Base-by-base conservation (phyloP, 2,888 invertebrate genomes). In the Clanis bilineata region DNA sequence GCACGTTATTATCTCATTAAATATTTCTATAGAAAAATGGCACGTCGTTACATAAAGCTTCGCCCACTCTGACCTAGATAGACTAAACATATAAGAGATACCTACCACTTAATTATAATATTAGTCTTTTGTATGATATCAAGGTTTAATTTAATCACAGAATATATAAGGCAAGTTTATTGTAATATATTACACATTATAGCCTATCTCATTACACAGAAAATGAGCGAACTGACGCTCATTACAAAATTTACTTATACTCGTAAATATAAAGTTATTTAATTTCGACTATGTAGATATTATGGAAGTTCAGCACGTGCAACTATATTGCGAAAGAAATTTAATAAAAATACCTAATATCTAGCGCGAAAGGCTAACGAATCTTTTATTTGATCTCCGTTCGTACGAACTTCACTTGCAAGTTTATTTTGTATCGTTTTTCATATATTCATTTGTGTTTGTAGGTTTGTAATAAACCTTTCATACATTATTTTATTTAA, bases 241-340 rank as follows among this genome's bases (percentile, higher is more conserved):
- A 51, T 51, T 10, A 28, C 38, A 23, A n/a, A 39, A 39, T 51
- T 39, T 39, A 39, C n/a, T 22, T 7, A 23, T 21, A 15, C 25
- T 39, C 39, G 15, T 51, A 51, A 51, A 28, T 51, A 61, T 43
- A 60, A 70, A 68, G 62, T 64, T 64, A 56, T 67, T 62, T 70
- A 64, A 68, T 70, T 62, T 63, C 58, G 58, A 59, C 59, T 56
- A 55, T 62, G 22, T 57, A 39, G 39, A 56, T 56, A 39, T 22
- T 58, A 58, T 51, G 45, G 41, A 47, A 58, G 41, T 39, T 47
- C 28, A 18, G 12, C 23, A 58, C 25, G 51, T 39, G 21, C 45
- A 38, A 41, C 18, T 44, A 47, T 39, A 60, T 55, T 64, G 62
- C 44, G 61, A 63, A 62, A 64, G 32, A 64, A 66, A 64, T 61